A percentile compares a stretch with the other conserved stretches of the same genome.
These are phyloP conservation scores for Climacteris rufus DNA, from an alignment of 2,113 vertebrate species.

Conservation along the genomic window DNA sequence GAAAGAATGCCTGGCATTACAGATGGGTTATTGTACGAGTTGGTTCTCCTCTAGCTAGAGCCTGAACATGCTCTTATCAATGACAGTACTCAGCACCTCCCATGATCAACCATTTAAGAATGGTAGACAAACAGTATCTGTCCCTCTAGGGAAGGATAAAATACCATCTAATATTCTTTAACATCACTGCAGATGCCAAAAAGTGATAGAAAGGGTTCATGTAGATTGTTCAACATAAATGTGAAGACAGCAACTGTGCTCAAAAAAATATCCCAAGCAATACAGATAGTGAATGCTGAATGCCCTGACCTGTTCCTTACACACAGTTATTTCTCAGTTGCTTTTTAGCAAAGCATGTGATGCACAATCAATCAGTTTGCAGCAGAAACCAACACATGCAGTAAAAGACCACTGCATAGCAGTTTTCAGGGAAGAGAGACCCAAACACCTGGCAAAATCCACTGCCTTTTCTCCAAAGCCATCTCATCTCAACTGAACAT, in stretches of 20 bases:
- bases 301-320: background rate
- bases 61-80: background rate
- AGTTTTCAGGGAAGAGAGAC: background rate
- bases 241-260: background rate
- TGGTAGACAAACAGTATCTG: background rate
- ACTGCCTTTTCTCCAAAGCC: background rate
- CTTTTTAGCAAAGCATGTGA: background rate
- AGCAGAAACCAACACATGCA: fast-evolving
- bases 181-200: background rate
- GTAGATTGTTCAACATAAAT: background rate
- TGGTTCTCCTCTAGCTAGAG: background rate
- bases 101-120: background rate
- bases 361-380: background rate
- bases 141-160: background rate
- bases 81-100: background rate
- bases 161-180: background rate
- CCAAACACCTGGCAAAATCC: background rate
- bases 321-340: background rate
- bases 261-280: background rate
- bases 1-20: constrained; percentile 6
- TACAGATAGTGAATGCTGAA: background rate
- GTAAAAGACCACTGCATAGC: background rate
- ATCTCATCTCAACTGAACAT: background rate
- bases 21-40: background rate
- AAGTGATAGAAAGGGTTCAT: background rate